Evolutionary conservation across 2,797 vertebrate species (phyloP), one percentile per base, ranked within the genome.

Genomic region (Hephaestus fuliginosus): DNA sequence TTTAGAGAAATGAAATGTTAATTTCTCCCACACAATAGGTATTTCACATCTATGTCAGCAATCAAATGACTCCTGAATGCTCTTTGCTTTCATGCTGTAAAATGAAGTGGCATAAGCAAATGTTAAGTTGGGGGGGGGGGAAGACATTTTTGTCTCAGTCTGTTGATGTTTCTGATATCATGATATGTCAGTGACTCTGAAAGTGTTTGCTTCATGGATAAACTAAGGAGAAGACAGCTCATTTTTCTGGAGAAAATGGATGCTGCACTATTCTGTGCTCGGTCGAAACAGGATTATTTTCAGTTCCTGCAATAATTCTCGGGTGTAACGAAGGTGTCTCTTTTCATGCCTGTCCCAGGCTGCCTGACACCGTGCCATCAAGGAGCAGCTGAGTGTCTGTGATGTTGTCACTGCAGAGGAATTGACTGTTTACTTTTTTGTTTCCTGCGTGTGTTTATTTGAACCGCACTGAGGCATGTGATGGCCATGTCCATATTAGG

Each of bases 201-300:
- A 44, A 76, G 30, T 71, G 28, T 76, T 33, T 61, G 46, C 13
- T 78, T 67, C 17, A 9, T 33, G 33, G 52, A 70, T n/a, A 39
- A 83, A 36, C 28, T 60, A 33, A 33, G 65, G 64, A 75, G 69
- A 78, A 82, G 69, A 77, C 60, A 61, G n/a, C 70, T 82, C 33
- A 49, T 83, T 80, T 75, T 68, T 49, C 36, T 33, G 17, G 67
- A 78, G 62, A 81, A 76, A 82, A 69, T 33, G 2, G 56, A 74
- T 28, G 41, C 74, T 72, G 55, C 64, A 58, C 65, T 65, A 2
- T 48, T 52, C 39, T 68, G 18, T 61, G 58, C 64, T 83, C 9
- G 22, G 30, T 44, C 25, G 1, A 70, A 80, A 75, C 52, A 22
- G 33, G 44, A 90, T 81, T 82, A 61, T 84, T 81, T 74, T 87